Evolutionary conservation across 2,888 invertebrate species (phyloP).

Genomic region (Frankliniella fusca): DNA sequence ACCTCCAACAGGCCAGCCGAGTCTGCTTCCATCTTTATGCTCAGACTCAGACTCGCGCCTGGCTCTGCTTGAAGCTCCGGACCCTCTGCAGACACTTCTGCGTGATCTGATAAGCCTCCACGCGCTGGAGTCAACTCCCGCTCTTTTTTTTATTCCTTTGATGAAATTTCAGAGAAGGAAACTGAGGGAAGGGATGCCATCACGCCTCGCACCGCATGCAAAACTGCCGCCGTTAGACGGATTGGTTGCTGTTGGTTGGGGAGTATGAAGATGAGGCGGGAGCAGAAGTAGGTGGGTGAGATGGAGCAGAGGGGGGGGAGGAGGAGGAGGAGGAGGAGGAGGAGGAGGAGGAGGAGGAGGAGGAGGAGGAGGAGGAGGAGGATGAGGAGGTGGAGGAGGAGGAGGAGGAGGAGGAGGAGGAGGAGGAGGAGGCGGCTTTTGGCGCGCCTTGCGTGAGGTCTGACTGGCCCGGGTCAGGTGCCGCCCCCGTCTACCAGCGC

Average conservation of each 20-base stretch:
- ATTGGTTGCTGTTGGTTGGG: no score
- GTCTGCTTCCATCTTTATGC: no score
- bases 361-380: slow-evolving; percentile 38
- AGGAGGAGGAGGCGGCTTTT: slow-evolving; percentile 3
- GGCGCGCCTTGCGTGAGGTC: slow-evolving; percentile 20
- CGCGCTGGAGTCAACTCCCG: neutral
- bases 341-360: slow-evolving; percentile 37
- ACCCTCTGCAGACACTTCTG: no score
- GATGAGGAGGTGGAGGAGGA: slow-evolving; percentile 22
- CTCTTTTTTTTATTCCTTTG: neutral
- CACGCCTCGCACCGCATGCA: no score
- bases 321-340: slow-evolving; percentile 36
- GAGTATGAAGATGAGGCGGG: neutral
- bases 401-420: neutral
- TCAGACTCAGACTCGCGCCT: no score
- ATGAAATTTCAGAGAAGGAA: neutral
- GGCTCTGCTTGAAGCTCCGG: no score
- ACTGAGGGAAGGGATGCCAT: neutral
- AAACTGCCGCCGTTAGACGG: no score
- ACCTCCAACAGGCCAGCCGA: no score
- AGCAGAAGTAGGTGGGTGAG: slow-evolving; percentile 36
- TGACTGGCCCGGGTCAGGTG: neutral
- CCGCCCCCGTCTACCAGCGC: no score
- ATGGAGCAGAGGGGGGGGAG: slow-evolving; percentile 32
- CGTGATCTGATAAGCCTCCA: no score